Evolutionary conservation across 2,113 vertebrate species (phyloP), one percentile per base, ranked within the genome.

Genomic region (Hipposideros armiger): DNA sequence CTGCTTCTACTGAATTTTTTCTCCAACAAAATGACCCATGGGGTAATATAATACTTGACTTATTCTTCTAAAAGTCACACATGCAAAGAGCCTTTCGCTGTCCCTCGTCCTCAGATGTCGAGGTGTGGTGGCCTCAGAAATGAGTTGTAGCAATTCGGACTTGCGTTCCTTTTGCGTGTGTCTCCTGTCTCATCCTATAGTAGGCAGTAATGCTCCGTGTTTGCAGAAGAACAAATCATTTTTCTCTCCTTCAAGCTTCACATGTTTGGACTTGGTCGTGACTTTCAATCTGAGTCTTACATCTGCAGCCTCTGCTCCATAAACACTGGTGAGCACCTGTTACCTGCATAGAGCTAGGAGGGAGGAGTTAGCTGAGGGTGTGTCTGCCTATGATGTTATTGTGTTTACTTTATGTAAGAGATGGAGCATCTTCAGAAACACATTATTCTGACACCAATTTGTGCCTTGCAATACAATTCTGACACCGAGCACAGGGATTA

Each of bases 361-460:
- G 11, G 2, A 30, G 8, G 36, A 36, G 36, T 36, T 36, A 36
- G 30, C 24, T 2, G 0, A 20, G 52, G 22, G n/a, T 0, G 0
- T 5, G 19, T 72, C 40, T 40, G 14, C 7, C 22, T 81, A 2
- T 15, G 9, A 60, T 16, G 22, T 20, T 58, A 8, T 10, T 77
- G 76, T 52, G 20, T 90, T 87, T 78, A 20, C n/a, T 62, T 92
- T 60, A n/a, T 36, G 22, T 60, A 40, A 36, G 20, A 22, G 10
- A 52, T 50, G 24, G 4, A 15, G 13, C 2, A 54, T 76, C 4
- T 40, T 32, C 26, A 87, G 47, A 32, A 16, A 0, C 30, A 24
- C 6, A 20, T 17, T 15, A 15, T 62, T 70, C 11, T 5, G 52
- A 72, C 17, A 62, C 54, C 28, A 17, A 19, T 40, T 11, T 0